Base-by-base conservation (phyloP, 2,797 vertebrate genomes). In the Galaxias olidus region DNA sequence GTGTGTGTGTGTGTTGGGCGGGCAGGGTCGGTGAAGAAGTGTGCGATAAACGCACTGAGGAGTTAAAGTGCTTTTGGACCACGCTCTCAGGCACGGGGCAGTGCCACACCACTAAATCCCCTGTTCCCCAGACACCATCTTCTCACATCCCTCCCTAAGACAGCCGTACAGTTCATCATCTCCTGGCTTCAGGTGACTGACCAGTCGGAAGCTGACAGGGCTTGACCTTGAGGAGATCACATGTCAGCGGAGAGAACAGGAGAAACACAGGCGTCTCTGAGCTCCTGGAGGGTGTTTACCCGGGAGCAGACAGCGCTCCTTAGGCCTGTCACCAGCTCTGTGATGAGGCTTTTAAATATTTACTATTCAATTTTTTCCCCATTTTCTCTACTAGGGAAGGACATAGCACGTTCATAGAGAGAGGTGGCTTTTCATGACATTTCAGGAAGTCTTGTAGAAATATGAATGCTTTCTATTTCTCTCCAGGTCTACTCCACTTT, bases 31-130 rank as follows among this genome's bases (percentile, higher is more conserved):
- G 30, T 30, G 30, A 30, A 30, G 30, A 6, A 30, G 30, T 30
- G 30, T 76, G 78, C 62, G 75, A 90, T 86, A 87, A 90, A 89
- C 84, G 84, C 87, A 82, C 83, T 90, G 83, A 86, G 85, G 89
- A 90, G 87, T 88, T 91, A 91, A 91, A 91, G 87, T 81, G 86
- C 88, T 90, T 87, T 91, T 87, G 85, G 88, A 85, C 79, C 77
- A 77, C 71, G 79, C 86, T 88, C 81, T 88, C 84, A 87, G 88
- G 85, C 89, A 88, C 88, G 89, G 89, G 86, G 88, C 88, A 88
- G 87, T 86, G 86, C 74, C 75, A 86, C 80, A 87, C 78, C 85
- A 85, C 87, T 89, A 88, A 89, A 89, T 89, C 87, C 85, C 88
- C 84, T 85, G 85, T 86, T 83, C 85, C 85, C 84, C 72, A 54